Conservation (phyloP, 1,140 invertebrate species). For the Lethrus apterus region DNA sequence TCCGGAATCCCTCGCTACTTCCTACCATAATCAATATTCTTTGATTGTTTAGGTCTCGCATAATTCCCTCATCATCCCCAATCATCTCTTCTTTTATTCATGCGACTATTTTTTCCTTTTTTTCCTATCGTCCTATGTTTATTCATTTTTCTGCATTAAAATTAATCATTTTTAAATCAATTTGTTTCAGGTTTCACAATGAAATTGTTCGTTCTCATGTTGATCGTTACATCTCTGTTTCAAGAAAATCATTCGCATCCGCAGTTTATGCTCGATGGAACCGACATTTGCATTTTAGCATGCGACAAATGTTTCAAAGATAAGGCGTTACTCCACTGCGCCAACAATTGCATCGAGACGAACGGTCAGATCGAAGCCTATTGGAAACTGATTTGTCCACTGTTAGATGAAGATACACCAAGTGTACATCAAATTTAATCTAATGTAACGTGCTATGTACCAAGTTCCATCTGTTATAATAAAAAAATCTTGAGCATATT, state of each 20-base stretch:
- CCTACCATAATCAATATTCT: too few relatives aligned
- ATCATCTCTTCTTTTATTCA: too few relatives aligned
- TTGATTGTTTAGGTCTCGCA: too few relatives aligned
- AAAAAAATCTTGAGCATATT: too few relatives aligned
- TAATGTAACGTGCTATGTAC: too few relatives aligned
- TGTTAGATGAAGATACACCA: constrained; percentile 2
- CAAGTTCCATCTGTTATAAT: too few relatives aligned
- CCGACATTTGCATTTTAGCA: constrained; percentile 31
- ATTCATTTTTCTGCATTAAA: too few relatives aligned
- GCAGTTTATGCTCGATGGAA: constrained; percentile 21
- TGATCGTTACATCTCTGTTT: background rate
- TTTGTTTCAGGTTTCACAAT: background rate
- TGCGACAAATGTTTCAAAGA: constrained; percentile 35
- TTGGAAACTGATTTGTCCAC: constrained; percentile 10
- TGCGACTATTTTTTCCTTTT: too few relatives aligned
- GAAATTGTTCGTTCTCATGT: background rate
- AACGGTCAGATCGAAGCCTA: constrained; percentile 15
- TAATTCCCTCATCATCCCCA: too few relatives aligned
- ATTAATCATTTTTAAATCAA: background rate
- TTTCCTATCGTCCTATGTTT: too few relatives aligned
- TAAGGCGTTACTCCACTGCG: constrained; percentile 25
- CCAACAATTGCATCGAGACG: constrained; percentile 30
- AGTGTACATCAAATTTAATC: constrained; percentile 9
- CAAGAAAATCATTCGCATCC: background rate
- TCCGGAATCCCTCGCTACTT: too few relatives aligned